Percentiles rank a stretch among this genome's conserved stretches.
Conservation (phyloP, 2,888 invertebrate species). For the Micropterix aruncella region DNA sequence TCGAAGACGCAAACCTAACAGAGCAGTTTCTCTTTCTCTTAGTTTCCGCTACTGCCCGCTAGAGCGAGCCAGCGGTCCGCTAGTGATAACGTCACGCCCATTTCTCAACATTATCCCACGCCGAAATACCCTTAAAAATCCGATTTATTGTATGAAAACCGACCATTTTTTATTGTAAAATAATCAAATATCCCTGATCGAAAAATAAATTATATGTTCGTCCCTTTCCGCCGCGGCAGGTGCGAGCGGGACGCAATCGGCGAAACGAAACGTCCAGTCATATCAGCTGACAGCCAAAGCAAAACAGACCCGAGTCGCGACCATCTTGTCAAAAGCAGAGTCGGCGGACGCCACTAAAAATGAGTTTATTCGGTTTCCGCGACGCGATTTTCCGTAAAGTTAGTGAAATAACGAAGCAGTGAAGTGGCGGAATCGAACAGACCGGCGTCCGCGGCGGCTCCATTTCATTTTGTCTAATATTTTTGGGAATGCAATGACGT, state of each 20-base stretch:
- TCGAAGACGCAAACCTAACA: too few species aligned
- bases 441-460: constrained; percentile 12
- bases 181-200: too few species aligned
- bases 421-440: neutral
- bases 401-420: neutral
- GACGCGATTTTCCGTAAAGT: neutral
- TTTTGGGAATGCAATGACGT: constrained; percentile 41
- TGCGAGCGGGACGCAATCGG: neutral
- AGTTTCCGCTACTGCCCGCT: too few species aligned
- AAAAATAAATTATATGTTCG: too few species aligned
- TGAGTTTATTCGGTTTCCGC: constrained; percentile 9
- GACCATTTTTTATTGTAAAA: too few species aligned
- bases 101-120: too few species aligned
- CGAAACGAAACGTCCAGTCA: constrained; percentile 15
- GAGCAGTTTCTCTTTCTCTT: too few species aligned
- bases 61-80: too few species aligned
- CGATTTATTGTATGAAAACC: too few species aligned
- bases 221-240: neutral
- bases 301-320: constrained; percentile 46
- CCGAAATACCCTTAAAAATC: too few species aligned
- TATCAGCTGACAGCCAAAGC: constrained; percentile 47
- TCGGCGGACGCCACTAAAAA: constrained; percentile 31
- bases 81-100: too few species aligned
- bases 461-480: constrained; percentile 36
- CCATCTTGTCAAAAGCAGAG: constrained; percentile 44